Conservation (phyloP, 2,797 vertebrate genomes). For the Vespertilio murinus region DNA sequence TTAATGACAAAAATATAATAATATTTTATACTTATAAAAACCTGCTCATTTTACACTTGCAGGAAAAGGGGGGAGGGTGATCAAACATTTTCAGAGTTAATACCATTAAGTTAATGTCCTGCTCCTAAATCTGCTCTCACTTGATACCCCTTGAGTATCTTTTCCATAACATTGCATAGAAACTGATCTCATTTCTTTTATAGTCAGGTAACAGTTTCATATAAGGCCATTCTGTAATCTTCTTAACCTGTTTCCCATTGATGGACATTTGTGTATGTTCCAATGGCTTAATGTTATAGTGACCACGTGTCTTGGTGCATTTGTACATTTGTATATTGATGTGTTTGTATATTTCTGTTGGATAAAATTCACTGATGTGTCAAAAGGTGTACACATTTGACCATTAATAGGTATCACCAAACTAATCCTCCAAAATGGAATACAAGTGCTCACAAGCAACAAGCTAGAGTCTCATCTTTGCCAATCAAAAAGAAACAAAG, state of each 20-base stretch:
- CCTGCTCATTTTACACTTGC: slow-evolving; percentile 1
- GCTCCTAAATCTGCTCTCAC: slow-evolving; percentile 44
- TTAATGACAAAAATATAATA: not conserved
- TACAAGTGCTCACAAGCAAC: slow-evolving; percentile 11
- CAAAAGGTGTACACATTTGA: not conserved
- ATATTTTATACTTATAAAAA: not conserved
- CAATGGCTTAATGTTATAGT: not conserved
- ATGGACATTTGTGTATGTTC: slow-evolving; percentile 29
- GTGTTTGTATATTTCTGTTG: slow-evolving; percentile 7
- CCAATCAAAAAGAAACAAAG: slow-evolving; percentile 27
- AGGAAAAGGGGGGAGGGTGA: not conserved
- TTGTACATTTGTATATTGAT: not conserved
- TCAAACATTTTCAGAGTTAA: slow-evolving; percentile 27
- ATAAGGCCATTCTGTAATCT: slow-evolving; percentile 5
- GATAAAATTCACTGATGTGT: slow-evolving; percentile 30
- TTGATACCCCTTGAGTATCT: not conserved
- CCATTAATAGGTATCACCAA: not conserved
- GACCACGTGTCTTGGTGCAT: not conserved
- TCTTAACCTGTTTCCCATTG: slow-evolving; percentile 21
- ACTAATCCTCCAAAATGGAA: slow-evolving; percentile 31
- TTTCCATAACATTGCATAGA: slow-evolving; percentile 28
- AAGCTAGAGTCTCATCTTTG: not conserved
- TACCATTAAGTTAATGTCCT: not conserved
- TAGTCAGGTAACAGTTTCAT: not conserved
- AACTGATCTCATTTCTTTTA: slow-evolving; percentile 38